Percentiles rank a stretch among this genome's conserved stretches.
Evolutionary conservation across 2,113 vertebrate genomes (phyloP).

Genomic region (Chionis minor): DNA sequence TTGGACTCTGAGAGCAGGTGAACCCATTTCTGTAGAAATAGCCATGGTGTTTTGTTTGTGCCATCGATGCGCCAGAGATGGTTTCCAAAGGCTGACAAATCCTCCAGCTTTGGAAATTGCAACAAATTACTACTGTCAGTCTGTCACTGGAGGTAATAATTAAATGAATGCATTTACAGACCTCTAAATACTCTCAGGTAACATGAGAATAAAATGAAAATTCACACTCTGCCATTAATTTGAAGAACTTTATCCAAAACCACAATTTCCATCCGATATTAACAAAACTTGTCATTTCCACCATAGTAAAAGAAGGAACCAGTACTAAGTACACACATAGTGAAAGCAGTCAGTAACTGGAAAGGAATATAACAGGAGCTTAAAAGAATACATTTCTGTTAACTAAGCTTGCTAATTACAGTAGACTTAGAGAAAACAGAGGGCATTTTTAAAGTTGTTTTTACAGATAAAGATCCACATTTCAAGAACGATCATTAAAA

Average conservation of each 20-base stretch:
- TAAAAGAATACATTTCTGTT: slow-evolving; percentile 29
- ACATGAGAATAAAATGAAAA: slow-evolving; percentile 25
- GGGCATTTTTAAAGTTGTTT: neutral
- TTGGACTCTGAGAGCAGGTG: neutral
- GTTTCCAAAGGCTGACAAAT: neutral
- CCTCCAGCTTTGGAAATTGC: neutral
- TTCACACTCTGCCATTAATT: neutral
- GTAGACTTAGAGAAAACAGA: slow-evolving; percentile 19
- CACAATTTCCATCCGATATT: neutral
- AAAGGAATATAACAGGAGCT: slow-evolving; percentile 15
- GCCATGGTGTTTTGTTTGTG: neutral
- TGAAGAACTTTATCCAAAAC: slow-evolving; percentile 54
- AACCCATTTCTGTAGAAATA: neutral
- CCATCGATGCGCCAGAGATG: neutral
- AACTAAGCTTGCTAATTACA: slow-evolving; percentile 2
- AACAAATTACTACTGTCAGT: neutral
- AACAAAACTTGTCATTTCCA: slow-evolving; percentile 52
- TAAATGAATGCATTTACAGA: neutral
- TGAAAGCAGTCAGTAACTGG: neutral
- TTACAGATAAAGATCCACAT: neutral
- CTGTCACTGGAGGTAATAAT: neutral
- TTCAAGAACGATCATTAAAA: neutral
- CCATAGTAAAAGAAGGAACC: slow-evolving; percentile 25
- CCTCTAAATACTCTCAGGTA: neutral
- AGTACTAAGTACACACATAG: neutral